These are phyloP conservation scores for Polydrusus pterygomalis DNA, from an alignment of 2,888 invertebrate genomes.

Conservation along the genomic window DNA sequence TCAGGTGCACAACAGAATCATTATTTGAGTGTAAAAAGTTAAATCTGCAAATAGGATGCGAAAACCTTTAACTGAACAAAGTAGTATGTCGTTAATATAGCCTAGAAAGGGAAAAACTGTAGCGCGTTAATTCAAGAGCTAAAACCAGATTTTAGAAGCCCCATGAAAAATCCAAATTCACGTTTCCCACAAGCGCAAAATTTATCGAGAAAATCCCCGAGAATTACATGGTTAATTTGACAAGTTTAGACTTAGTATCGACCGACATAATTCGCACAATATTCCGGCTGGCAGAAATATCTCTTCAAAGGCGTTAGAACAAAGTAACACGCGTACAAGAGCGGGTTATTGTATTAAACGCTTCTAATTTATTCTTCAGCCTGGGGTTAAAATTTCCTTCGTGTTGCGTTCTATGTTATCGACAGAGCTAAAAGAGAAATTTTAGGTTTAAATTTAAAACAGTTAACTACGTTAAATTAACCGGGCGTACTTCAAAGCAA, in stretches of 20 bases:
- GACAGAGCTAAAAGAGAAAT: constrained; percentile 40
- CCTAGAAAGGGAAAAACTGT: no score
- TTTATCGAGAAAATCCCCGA: constrained; percentile 33
- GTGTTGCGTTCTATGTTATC: constrained; percentile 38
- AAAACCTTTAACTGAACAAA: no score
- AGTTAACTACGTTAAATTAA: constrained; percentile 67
- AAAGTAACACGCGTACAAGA: constrained; percentile 41
- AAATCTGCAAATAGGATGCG: no score
- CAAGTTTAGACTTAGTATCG: constrained; percentile 43
- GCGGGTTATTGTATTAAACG: constrained; percentile 52
- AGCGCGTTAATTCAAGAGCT: no score
- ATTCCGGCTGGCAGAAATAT: constrained; percentile 38
- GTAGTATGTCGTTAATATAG: no score
- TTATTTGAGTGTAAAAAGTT: no score
- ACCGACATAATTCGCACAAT: constrained; percentile 45
- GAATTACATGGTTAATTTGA: constrained; percentile 45
- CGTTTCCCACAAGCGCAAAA: constrained; percentile 21
- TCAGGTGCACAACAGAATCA: no score
- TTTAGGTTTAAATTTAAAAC: constrained; percentile 51
- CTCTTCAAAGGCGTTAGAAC: constrained; percentile 41
- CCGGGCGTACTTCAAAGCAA: constrained; percentile 69
- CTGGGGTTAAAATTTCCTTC: constrained; percentile 40
- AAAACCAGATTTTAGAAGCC: no score
- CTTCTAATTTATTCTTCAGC: constrained; percentile 48
- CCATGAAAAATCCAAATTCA: constrained; percentile 31